phyloP scores from a whole-genome alignment of 2,888 invertebrate species.

The Dorcus hopei region DNA sequence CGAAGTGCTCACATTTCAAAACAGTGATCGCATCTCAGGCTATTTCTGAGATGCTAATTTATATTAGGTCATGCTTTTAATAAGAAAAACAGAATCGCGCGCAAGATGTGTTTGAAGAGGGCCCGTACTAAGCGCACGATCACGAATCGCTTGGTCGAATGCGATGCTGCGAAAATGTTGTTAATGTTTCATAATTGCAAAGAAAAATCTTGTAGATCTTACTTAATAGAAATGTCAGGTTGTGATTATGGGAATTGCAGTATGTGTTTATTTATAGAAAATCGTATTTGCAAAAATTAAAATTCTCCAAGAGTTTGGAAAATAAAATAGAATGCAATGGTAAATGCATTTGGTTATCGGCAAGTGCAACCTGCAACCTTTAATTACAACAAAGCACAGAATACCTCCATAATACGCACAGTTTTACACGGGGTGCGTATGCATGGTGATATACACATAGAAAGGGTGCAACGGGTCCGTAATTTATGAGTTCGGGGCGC shows the following conservation, averaged over 20 bases:
- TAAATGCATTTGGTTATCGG: background rate
- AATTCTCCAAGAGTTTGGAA: too few species aligned
- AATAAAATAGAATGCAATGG: too few species aligned
- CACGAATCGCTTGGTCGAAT: constrained; percentile 1
- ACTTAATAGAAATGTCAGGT: too few species aligned
- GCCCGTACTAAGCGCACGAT: background rate
- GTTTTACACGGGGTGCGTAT: constrained; percentile 9
- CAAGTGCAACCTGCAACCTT: constrained; percentile 11
- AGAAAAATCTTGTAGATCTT: too few species aligned
- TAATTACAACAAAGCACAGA: constrained; percentile 10
- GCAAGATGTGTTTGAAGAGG: background rate
- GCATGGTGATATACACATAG: constrained; percentile 5
- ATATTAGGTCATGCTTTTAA: constrained; percentile 17
- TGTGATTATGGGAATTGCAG: too few species aligned
- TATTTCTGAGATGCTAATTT: constrained; percentile 10
- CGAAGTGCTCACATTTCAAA: constrained; percentile 19
- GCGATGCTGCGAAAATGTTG: constrained; percentile 10
- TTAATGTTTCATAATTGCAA: background rate
- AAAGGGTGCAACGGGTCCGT: constrained; percentile 43
- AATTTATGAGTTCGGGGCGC: constrained; percentile 49
- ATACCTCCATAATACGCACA: constrained; percentile 4
- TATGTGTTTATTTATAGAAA: too few species aligned
- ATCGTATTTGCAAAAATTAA: too few species aligned
- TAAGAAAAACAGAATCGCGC: constrained; percentile 10
- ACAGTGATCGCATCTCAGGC: constrained; percentile 17